phyloP scores from a whole-genome alignment of 2,797 vertebrate genomes.

The Trematomus bernacchii region DNA sequence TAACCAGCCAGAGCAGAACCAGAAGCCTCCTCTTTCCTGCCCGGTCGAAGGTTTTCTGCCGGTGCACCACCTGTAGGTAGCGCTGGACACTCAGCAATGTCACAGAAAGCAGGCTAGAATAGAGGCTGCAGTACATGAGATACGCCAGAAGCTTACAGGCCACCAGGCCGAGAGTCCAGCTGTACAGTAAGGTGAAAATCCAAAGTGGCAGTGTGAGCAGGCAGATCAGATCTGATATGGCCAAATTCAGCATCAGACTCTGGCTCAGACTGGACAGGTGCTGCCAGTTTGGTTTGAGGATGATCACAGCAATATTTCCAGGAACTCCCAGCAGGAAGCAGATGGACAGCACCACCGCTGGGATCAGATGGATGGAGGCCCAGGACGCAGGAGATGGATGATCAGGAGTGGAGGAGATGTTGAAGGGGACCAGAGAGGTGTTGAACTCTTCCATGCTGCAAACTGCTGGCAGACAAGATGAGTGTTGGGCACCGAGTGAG shows the following conservation, averaged over 20 bases:
- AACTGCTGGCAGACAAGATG: neutral
- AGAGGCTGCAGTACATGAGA: conserved; percentile 46
- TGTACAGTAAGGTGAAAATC: conserved; percentile 55
- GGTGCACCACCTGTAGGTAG: conserved; percentile 61
- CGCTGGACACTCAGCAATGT: conserved; percentile 69
- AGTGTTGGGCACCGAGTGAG: neutral
- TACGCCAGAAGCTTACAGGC: conserved; percentile 63
- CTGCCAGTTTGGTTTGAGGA: conserved; percentile 51
- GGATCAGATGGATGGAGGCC: too few species aligned
- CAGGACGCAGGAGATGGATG: neutral
- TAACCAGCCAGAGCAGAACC: conserved; percentile 44
- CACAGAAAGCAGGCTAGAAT: conserved; percentile 43
- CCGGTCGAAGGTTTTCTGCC: conserved; percentile 5
- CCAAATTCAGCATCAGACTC: conserved; percentile 72
- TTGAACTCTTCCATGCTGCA: conserved; percentile 33
- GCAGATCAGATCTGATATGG: conserved; percentile 67
- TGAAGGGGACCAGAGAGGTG: neutral
- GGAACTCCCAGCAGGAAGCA: too few species aligned
- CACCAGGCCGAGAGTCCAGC: conserved; percentile 51
- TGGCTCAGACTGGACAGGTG: conserved; percentile 58
- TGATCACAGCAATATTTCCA: conserved; percentile 62
- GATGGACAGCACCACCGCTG: too few species aligned
- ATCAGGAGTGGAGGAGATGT: conserved; percentile 25
- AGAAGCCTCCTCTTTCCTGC: conserved; percentile 16
- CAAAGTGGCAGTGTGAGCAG: conserved; percentile 61